These are phyloP conservation scores for Cavia porcellus DNA, from an alignment of 2,113 vertebrate species.

Conservation along the genomic window DNA sequence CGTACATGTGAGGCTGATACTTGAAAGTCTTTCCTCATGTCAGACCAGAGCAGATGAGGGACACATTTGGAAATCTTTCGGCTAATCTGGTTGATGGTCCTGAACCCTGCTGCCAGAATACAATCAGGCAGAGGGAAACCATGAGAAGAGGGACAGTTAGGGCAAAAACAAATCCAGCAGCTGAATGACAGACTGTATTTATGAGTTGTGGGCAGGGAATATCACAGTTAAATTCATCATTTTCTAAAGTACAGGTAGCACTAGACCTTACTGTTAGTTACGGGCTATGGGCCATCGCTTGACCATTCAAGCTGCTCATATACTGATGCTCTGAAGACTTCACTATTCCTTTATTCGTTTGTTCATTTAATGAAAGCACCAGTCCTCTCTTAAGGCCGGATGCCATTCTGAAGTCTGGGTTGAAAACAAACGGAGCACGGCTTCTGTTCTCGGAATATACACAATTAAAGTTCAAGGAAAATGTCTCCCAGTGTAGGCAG, in stretches of 20 bases:
- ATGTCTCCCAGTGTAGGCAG: neutral
- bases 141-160: neutral
- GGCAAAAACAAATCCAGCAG: neutral
- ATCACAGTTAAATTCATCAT: neutral
- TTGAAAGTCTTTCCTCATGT: neutral
- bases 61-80: neutral
- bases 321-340: neutral
- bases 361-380: neutral
- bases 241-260: neutral
- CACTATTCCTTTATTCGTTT: neutral
- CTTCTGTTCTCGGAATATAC: conserved; percentile 11
- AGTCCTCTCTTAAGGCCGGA: neutral
- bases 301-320: neutral
- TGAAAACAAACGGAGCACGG: neutral
- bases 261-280: neutral
- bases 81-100: neutral
- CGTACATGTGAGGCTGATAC: neutral
- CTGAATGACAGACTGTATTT: neutral
- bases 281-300: neutral
- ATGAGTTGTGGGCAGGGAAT: neutral
- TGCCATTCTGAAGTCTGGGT: neutral
- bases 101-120: neutral
- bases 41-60: neutral
- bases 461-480: neutral
- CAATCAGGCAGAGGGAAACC: neutral